Evolutionary conservation across 2,888 invertebrate genomes (phyloP), one percentile per base, ranked within the genome.

Genomic region (Acleris literana): DNA sequence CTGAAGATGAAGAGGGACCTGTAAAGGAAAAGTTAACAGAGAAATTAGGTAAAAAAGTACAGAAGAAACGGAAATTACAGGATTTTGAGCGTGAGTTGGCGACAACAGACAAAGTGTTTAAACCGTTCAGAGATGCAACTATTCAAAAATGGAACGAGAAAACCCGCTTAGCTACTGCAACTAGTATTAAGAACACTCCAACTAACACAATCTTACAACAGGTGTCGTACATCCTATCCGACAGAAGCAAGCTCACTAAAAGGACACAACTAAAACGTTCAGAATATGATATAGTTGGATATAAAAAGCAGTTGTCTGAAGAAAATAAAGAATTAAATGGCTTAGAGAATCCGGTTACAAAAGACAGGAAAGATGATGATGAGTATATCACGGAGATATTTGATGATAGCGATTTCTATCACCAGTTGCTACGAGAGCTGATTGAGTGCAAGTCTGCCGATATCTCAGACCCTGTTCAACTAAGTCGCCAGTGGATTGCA

Each of bases 341-440:
- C 1, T 68, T 70, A 18, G 83, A 72, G 7, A 85, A 83, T 63
- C 76, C 74, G 1, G 71, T 77, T 3, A 76, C 71, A 18, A 84
- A 74, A 72, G 80, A 82, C 58, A 78, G 88, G n/a, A 87, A 87
- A 72, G 87, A 92, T 58, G 80, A 88, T 67, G 94, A 94, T 72
- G 95, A 95, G 74, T 94, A 95, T 71, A 95, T 97, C 78, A 78
- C 93, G 0, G 97, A 99, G 88, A 97, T 99, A 77, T 99, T 97
- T 89, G 99, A 99, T 84, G 99, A 99, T 81, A 97, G 97, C 77
- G 99, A 99, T 83, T 99, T 99, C 85, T 99, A 99, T 86, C 98
- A 99, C 85, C 97, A 98, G 78, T 92, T 99, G 63, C 89, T 99
- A 52, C 93, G 97, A 70, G 98, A 99, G 84, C 90, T 99, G 48